Evolutionary conservation across 2,888 invertebrate species (phyloP).

Genomic region (Chalcis sispes): DNA sequence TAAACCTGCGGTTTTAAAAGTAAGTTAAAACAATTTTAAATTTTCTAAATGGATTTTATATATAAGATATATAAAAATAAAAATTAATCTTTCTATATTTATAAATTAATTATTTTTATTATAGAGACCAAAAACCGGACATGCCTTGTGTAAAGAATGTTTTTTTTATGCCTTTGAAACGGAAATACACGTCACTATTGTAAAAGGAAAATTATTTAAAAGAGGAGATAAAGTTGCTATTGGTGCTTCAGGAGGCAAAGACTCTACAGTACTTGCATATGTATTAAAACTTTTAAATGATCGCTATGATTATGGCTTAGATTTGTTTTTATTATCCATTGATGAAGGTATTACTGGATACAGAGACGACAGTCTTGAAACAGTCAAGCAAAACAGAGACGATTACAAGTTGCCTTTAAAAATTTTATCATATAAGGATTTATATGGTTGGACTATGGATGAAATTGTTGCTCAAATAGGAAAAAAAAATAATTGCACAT

Average conservation of each 20-base stretch:
- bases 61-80: not conserved
- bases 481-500: conserved; percentile 97
- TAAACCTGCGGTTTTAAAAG: conserved; percentile 50
- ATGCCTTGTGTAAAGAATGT: conserved; percentile 95
- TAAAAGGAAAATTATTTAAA: conserved; percentile 87
- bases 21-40: conserved; percentile 11
- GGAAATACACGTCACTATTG: conserved; percentile 95
- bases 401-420: conserved; percentile 96
- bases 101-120: conserved; percentile 59
- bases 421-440: conserved; percentile 96
- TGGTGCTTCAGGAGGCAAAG: conserved; percentile 96
- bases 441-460: conserved; percentile 99
- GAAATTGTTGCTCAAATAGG: conserved; percentile 93
- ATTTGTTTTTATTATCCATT: conserved; percentile 94
- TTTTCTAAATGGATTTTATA: not conserved
- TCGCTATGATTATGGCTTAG: conserved; percentile 91
- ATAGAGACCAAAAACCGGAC: conserved; percentile 93
- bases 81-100: not conserved
- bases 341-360: conserved; percentile 98
- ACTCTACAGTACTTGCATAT: conserved; percentile 98
- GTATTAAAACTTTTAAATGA: conserved; percentile 94
- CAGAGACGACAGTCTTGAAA: conserved; percentile 96
- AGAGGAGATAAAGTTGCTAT: conserved; percentile 92
- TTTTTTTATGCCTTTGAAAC: conserved; percentile 96
- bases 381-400: conserved; percentile 94